Evolutionary conservation across 2,888 invertebrate species (phyloP), one percentile per base, ranked within the genome.

Genomic region (Leptinotarsa juncta): DNA sequence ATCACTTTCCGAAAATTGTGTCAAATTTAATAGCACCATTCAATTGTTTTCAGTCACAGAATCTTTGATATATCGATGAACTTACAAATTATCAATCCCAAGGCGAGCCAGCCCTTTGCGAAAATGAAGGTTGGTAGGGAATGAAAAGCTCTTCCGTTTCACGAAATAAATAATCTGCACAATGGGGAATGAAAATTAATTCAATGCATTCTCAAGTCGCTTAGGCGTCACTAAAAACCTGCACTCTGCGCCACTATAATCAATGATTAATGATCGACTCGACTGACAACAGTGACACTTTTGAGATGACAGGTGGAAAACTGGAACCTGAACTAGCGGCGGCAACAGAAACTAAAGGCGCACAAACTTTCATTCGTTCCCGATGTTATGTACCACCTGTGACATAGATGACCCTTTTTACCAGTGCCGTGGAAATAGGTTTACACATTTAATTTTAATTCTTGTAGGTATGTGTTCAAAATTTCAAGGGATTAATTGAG

Each of bases 221-320:
- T 77, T 73, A 78, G 76, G 75, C 77, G 79, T 74, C 76, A 79
- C 79, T 80, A 81, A 77, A 80, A 75, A 72, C 71, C 74, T 77
- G 72, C 71, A 78, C 80, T 75, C 73, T 80, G 74, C 76, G 75
- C 78, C 74, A 80, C 82, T 83, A 83, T 84, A 86, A 86, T 87
- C 86, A 86, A 86, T 86, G 86, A 86, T 86, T 86, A 86, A 86
- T 86, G 84, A 86, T 86, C 84, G 84, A 83, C 81, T 81, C 78
- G 78, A 79, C 81, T 79, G 80, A 80, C 80, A 71, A 50, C 69
- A 75, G 80, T 81, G 81, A 83, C 82, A 82, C 79, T 81, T 78
- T 71, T 77, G 76, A 80, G 81, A 81, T 81, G 81, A 83, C 85
- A 85, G 85, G 84, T 84, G 84, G 78, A 78, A 77, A 79, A 78